Conservation (phyloP, 1,140 invertebrate species). For the Parasteatoda tepidariorum region DNA sequence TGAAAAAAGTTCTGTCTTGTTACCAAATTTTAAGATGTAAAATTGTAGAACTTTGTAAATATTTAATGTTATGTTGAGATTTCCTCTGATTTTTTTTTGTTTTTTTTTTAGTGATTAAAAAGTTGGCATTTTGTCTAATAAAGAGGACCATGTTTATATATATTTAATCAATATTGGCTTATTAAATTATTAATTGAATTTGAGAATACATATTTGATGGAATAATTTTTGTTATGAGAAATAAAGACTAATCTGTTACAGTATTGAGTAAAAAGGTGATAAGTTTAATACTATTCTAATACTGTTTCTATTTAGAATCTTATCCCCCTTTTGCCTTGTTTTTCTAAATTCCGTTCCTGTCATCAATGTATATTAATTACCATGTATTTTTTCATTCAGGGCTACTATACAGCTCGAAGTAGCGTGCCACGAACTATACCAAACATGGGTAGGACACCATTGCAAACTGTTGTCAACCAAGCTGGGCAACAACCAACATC, state of each 20-base stretch:
- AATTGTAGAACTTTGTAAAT: too few relatives aligned
- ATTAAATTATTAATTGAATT: too few relatives aligned
- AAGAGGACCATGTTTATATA: too few relatives aligned
- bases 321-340: neutral
- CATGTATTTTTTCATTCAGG: neutral
- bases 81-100: too few relatives aligned
- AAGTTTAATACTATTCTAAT: neutral
- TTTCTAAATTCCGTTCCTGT: neutral
- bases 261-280: neutral
- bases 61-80: too few relatives aligned
- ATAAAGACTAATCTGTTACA: neutral
- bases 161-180: too few relatives aligned
- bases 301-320: neutral
- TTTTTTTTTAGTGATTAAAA: too few relatives aligned
- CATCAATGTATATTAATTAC: neutral
- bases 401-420: neutral
- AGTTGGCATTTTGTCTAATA: too few relatives aligned
- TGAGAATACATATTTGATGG: too few relatives aligned
- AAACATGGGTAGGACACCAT: neutral
- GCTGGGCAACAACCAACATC: conserved; percentile 13
- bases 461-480: conserved; percentile 11
- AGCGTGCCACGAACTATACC: neutral
- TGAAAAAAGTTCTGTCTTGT: too few relatives aligned
- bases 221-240: neutral
- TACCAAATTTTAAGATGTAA: too few relatives aligned